Conservation (phyloP, 2,888 invertebrate genomes). For the Achlya flavicornis region DNA sequence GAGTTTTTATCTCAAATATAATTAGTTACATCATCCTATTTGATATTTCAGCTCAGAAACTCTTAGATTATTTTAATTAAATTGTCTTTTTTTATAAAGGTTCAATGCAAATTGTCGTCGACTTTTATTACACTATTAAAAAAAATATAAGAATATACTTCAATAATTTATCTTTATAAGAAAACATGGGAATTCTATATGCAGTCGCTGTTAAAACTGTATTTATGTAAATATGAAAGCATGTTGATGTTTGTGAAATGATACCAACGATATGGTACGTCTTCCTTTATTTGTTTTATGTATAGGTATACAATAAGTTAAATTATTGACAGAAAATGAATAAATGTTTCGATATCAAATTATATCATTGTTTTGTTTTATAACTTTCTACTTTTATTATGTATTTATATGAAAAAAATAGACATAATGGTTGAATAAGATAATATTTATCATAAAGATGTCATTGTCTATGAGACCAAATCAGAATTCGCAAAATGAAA, state of each 20-base stretch:
- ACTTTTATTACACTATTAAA: not conserved
- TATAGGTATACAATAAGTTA: slow-evolving; percentile 75
- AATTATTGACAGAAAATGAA: slow-evolving; percentile 76
- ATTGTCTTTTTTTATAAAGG: not conserved
- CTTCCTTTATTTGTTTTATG: slow-evolving; percentile 82
- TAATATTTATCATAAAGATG: no score
- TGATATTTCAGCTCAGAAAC: not conserved
- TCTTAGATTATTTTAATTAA: not conserved
- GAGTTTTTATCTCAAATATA: not conserved
- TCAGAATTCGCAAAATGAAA: no score
- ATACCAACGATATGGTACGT: slow-evolving; percentile 67
- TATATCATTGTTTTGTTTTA: slow-evolving; percentile 16
- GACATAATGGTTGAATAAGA: no score
- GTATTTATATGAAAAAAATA: no score
- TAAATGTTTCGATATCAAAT: slow-evolving; percentile 75
- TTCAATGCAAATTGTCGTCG: not conserved
- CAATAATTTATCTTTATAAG: not conserved
- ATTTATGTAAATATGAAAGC: slow-evolving; percentile 74
- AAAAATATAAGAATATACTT: not conserved
- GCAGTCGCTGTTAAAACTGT: slow-evolving; percentile 35
- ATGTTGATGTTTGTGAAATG: slow-evolving; percentile 65
- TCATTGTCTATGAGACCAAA: no score
- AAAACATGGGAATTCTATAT: not conserved
- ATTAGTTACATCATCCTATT: not conserved
- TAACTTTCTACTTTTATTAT: no score